These are phyloP conservation scores for Drosophila algonquin DNA, from an alignment of 2,888 invertebrate genomes.

Conservation along the genomic window DNA sequence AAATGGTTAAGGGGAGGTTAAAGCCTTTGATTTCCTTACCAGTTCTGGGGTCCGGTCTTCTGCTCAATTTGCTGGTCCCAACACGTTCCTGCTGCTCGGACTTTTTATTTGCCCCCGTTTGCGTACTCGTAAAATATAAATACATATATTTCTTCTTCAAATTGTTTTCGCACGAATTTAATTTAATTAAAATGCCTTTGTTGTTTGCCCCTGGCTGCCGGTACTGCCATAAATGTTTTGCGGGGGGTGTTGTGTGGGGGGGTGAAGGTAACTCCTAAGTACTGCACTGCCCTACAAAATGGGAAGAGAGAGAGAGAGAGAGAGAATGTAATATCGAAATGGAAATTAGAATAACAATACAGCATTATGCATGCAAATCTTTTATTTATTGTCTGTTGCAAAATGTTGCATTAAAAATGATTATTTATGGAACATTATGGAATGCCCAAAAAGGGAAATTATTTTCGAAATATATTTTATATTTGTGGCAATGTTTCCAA, in stretches of 20 bases:
- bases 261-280: not conserved
- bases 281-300: not conserved
- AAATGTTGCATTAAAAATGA: not conserved
- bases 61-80: conserved; percentile 67
- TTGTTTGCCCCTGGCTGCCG: not conserved
- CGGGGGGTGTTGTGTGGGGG: too few relatives aligned
- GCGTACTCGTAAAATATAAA: conserved; percentile 43
- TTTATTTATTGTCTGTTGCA: not conserved
- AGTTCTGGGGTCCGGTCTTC: not conserved
- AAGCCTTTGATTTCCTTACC: conserved; percentile 54
- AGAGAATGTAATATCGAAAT: not conserved
- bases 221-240: not conserved
- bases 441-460: not conserved
- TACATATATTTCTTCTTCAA: conserved; percentile 52
- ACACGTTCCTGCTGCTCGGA: conserved; percentile 63
- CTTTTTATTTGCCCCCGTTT: conserved; percentile 54
- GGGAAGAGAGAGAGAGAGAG: not conserved
- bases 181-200: conserved; percentile 70
- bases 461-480: not conserved
- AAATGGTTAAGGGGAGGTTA: conserved; percentile 34
- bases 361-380: not conserved
- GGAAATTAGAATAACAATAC: not conserved
- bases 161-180: conserved; percentile 71
- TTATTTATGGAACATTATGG: not conserved
- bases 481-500: not conserved